Base-by-base conservation (phyloP, 2,888 invertebrate genomes). In the Chymomyza amoena region DNA sequence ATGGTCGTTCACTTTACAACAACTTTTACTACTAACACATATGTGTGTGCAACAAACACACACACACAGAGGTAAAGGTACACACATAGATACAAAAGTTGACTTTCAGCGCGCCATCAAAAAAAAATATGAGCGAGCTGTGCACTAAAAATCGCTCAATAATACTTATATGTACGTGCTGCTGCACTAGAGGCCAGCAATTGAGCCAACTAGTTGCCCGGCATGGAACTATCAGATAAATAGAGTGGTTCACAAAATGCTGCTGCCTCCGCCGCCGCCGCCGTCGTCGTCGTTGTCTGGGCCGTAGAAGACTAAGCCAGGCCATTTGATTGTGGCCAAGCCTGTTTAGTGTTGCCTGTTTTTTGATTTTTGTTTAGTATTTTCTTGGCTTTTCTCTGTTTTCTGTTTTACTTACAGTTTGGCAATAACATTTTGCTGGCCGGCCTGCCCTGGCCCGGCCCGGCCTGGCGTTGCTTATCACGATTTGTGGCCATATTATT, bases 211-310 rank as follows among this genome's bases (percentile, higher is more conserved):
- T 54, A 54, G 54, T 54, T 45, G 18, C 45, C 16, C 16, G 59
- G n/a, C 60, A 13, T n/a, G 61, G 50, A 20, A 73, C 77, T 82
- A 87, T 87, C 87, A 84, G 87, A 87, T 87, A 87, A 87, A 87
- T 87, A 89, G 87, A 87, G 87, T 89, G 89, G 89, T 88, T 88
- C 88, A 89, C 88, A 87, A 87, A 89, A 88, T 87, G 87, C 81
- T 86, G 87, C 80, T 82, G 70, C 75, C 75, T 66, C 71, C 39
- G 39, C 13, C 57, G 57, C 57, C 13, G 20, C 57, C 57, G 52
- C 18, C 18, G 52, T 52, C 51, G 5, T 51, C n/a, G 25, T 25
- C 25, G 25, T 25, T 64, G 64, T 68, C 59, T 69, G 54, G 39
- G 20, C 25, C 13, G 50, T 57, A 25, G 57, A 15, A 20, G 52